These are phyloP conservation scores for Odocoileus virginianus DNA, from an alignment of 2,113 vertebrate genomes.

Conservation along the genomic window DNA sequence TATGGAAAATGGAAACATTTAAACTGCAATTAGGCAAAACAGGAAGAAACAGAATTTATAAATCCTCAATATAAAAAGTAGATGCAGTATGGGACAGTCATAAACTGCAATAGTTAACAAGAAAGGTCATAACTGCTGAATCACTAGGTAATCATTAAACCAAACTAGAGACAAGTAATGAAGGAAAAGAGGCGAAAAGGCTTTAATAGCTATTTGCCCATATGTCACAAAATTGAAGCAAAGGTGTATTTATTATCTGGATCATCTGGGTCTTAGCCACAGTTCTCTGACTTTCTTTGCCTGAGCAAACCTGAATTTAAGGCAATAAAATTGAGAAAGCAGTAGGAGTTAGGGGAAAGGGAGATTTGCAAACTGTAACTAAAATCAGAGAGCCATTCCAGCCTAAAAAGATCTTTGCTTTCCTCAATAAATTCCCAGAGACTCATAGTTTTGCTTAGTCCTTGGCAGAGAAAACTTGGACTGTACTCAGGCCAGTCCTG, in stretches of 20 bases:
- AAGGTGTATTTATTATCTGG: conserved; percentile 45
- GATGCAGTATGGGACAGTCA: neutral
- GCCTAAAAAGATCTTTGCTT: neutral
- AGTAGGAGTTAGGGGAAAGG: neutral
- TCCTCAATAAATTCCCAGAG: neutral
- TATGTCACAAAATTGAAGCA: conserved; percentile 22
- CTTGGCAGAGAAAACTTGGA: neutral
- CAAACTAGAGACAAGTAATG: conserved; percentile 32
- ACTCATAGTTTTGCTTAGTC: neutral
- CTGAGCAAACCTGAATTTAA: conserved; percentile 17
- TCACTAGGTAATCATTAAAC: conserved; percentile 57
- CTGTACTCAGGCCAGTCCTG: neutral
- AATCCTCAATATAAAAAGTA: neutral
- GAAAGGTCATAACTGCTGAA: neutral
- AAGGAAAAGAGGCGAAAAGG: neutral
- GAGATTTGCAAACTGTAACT: neutral
- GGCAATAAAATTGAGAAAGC: conserved; percentile 10
- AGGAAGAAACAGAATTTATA: neutral
- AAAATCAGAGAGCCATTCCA: neutral
- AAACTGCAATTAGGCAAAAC: neutral
- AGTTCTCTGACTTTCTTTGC: conserved; percentile 33
- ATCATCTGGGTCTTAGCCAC: conserved; percentile 26
- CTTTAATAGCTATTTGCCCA: neutral
- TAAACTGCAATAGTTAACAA: neutral
- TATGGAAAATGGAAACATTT: neutral